A percentile compares a stretch with the other conserved stretches of the same genome.
phyloP scores from a whole-genome alignment of 2,113 vertebrate genomes.

The Strigops habroptila region DNA sequence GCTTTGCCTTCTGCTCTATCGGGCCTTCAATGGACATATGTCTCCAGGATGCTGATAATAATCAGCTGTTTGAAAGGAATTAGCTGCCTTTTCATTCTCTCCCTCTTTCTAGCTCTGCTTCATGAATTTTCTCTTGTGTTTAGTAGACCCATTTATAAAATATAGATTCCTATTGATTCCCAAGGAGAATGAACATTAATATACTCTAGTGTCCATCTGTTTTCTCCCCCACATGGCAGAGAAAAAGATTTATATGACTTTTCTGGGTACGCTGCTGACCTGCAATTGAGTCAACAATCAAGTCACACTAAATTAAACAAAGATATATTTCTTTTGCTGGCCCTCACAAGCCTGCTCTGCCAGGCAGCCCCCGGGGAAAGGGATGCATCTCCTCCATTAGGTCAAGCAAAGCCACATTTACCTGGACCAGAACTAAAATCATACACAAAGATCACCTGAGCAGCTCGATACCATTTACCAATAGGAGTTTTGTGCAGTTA shows the following conservation, averaged over 20 bases:
- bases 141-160: constrained; percentile 59
- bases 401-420: neutral
- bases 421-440: neutral
- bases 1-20: neutral
- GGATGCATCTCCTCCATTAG: neutral
- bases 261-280: constrained; percentile 23
- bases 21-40: neutral
- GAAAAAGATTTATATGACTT: constrained; percentile 4
- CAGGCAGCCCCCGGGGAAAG: neutral
- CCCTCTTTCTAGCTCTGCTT: neutral
- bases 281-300: constrained; percentile 5
- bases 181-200: constrained; percentile 36
- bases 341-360: neutral
- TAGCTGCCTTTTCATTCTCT: constrained; percentile 18
- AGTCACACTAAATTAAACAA: constrained; percentile 47
- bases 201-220: constrained; percentile 30
- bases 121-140: constrained; percentile 46
- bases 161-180: constrained; percentile 65
- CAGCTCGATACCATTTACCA: neutral
- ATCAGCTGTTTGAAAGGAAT: constrained; percentile 15
- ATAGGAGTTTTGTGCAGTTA: neutral
- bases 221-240: neutral
- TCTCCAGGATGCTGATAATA: constrained; percentile 6
- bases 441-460: neutral
- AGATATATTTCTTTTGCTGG: neutral